These are phyloP conservation scores for Glyphotaelius pellucidus DNA, from an alignment of 2,888 invertebrate species.

Conservation along the genomic window DNA sequence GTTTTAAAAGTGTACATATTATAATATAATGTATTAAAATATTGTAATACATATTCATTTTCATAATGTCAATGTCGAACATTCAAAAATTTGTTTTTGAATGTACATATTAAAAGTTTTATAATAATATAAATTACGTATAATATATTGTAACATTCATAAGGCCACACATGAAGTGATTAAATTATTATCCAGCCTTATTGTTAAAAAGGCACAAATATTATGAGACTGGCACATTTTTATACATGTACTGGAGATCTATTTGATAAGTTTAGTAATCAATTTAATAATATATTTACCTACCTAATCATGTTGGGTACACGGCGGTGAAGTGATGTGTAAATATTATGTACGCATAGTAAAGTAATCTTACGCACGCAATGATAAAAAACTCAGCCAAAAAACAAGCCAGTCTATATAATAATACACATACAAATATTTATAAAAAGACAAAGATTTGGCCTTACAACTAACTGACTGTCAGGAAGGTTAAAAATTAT, in stretches of 20 bases:
- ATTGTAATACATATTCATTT: too few species aligned
- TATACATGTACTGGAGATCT: constrained; percentile 2
- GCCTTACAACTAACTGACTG: background rate
- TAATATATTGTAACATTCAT: background rate
- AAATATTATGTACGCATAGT: background rate
- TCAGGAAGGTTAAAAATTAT: background rate
- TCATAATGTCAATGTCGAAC: too few species aligned
- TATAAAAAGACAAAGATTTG: background rate
- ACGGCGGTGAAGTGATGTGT: background rate
- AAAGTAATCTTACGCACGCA: background rate
- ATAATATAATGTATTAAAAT: too few species aligned
- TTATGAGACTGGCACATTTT: background rate
- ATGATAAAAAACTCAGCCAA: background rate
- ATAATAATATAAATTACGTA: too few species aligned
- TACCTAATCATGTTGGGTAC: background rate
- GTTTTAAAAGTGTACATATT: too few species aligned
- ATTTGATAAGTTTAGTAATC: background rate
- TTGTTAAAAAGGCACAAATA: background rate
- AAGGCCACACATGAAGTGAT: background rate
- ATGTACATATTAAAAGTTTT: too few species aligned
- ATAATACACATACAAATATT: background rate
- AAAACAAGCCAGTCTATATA: background rate
- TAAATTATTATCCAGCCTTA: background rate
- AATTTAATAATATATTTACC: background rate
- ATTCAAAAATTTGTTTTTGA: too few species aligned